Base-by-base conservation (phyloP, 2,888 invertebrate species). In the Marasmarcha lunaedactyla region DNA sequence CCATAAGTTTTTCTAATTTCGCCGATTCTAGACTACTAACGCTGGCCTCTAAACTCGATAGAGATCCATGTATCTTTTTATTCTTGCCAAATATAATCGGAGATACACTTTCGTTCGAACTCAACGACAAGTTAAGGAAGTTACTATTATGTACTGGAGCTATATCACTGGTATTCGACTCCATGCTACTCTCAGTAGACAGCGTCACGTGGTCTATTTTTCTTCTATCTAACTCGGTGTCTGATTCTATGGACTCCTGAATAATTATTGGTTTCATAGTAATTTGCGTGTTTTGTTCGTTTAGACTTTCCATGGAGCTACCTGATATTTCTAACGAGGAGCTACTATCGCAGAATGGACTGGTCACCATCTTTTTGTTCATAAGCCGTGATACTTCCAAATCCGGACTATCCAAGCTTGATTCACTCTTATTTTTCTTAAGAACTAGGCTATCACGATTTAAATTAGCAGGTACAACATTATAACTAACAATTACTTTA, bases 391-490 rank as follows among this genome's bases (percentile, higher is more conserved):
- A 85, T 1, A 84, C 84, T 57, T 85, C 85, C 44, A 84, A 49
- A 50, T 85, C 85, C 0, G 85, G 83, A 50, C 84, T 84, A 40
- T 85, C 85, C n/a, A 84, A 53, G 50, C 81, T 84, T 10, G 84
- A 83, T 51, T 84, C 84, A 42, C 81, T 84, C 48, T 77, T 81
- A 55, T 84, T 81, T 44, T 84, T 84, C 66, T 84, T 83, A 61
- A 84, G 68, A 45, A 76, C 67, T 60, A 79, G 58, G 47, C 55
- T 71, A 52, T 78, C 74, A 44, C 63, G 59, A 50, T 60, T 55
- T 40, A 53, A 30, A 52, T 52, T 63, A 55, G 48, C 71, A 70
- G 74, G 78, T 72, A 73, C 72, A 57, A 56, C 55, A 49, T 63
- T 58, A 42, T 59, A 54, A 44, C 51, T 49, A 55, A 56, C 54